These are phyloP conservation scores for Acanthurus tractus DNA, from an alignment of 2,797 vertebrate genomes.

Conservation along the genomic window DNA sequence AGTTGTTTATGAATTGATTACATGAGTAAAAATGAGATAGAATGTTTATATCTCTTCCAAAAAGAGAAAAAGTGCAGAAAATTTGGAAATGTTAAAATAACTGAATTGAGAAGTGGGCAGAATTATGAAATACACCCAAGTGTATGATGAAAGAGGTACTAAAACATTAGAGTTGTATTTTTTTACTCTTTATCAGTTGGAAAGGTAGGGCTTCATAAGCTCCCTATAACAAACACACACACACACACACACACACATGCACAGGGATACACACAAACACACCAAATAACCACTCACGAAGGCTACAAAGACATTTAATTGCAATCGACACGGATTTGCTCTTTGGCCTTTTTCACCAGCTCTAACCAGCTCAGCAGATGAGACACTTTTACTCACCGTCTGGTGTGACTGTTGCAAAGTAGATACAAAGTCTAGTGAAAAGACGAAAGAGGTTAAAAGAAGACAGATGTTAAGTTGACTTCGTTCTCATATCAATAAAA, in stretches of 20 bases:
- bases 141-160: too few relatives aligned
- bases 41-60: conserved; percentile 5
- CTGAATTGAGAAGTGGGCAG: not conserved
- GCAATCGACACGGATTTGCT: not conserved
- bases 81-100: not conserved
- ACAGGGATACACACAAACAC: not conserved
- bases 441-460: too few relatives aligned
- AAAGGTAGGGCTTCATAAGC: not conserved
- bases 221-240: not conserved
- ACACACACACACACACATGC: too few relatives aligned
- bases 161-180: not conserved
- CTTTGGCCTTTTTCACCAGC: not conserved
- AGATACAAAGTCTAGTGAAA: too few relatives aligned
- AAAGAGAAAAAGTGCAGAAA: not conserved
- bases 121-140: not conserved
- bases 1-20: conserved; percentile 21
- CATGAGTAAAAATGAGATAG: conserved; percentile 19
- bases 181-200: not conserved
- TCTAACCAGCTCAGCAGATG: not conserved
- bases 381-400: not conserved
- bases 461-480: not conserved
- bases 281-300: not conserved
- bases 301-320: too few relatives aligned
- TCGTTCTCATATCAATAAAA: not conserved
- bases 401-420: not conserved